Percentiles rank a stretch among this genome's conserved stretches.
Evolutionary conservation across 2,113 vertebrate genomes (phyloP).

Genomic region (Ia io): DNA sequence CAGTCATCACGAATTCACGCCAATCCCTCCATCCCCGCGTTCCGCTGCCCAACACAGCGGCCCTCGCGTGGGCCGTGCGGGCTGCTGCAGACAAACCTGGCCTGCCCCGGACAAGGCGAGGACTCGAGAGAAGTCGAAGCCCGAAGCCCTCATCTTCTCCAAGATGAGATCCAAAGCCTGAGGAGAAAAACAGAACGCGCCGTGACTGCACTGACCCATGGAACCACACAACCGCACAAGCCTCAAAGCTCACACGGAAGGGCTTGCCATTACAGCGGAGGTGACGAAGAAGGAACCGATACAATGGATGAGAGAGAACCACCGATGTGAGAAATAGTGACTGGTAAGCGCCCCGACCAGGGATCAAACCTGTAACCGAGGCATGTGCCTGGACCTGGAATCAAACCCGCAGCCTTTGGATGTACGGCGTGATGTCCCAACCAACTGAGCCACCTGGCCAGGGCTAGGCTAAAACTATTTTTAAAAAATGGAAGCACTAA

Average conservation of each 20-base stretch:
- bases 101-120: conserved; percentile 93
- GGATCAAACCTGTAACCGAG: no score
- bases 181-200: conserved; percentile 62
- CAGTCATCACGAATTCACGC: background rate
- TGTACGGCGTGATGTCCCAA: no score
- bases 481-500: conserved; percentile 57
- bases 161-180: conserved; percentile 94
- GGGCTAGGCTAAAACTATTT: background rate
- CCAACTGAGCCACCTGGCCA: no score
- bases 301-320: background rate
- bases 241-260: conserved; percentile 35
- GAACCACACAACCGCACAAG: conserved; percentile 50
- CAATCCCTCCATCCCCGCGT: background rate
- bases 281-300: conserved; percentile 36
- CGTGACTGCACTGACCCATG: background rate
- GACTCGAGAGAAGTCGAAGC: conserved; percentile 90
- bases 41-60: rapidly evolving
- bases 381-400: no score
- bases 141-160: conserved; percentile 90
- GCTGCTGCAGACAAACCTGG: conserved; percentile 85
- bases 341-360: no score
- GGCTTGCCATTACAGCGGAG: conserved; percentile 3
- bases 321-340: no score
- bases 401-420: no score
- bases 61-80: rapidly evolving